phyloP scores from a whole-genome alignment of 2,888 invertebrate genomes.

The Volucella zonaria region DNA sequence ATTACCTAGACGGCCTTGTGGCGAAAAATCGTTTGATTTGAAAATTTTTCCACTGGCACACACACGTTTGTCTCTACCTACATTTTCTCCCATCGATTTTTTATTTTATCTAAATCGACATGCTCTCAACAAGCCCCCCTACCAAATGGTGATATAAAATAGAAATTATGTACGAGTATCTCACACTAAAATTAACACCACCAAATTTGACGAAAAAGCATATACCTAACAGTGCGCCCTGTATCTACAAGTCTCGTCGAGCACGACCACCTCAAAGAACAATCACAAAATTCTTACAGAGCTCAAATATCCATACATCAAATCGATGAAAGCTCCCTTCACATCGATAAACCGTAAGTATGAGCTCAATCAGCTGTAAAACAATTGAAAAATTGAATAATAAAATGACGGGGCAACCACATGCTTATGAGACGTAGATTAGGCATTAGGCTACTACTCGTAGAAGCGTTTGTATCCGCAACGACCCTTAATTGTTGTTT shows the following conservation, averaged over 20 bases:
- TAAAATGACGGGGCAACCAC: constrained; percentile 4
- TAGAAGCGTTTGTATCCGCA: not conserved
- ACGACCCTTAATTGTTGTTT: constrained; percentile 39
- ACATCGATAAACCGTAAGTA: too few species aligned
- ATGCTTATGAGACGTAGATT: constrained; percentile 24
- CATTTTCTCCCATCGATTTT: not conserved
- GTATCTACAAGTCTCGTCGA: not conserved
- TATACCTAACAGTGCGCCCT: constrained; percentile 14
- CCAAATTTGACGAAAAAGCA: constrained; percentile 12
- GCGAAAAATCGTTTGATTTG: constrained; percentile 11
- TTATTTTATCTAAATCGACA: constrained; percentile 6
- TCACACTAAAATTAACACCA: constrained; percentile 19
- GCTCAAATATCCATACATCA: constrained; percentile 51
- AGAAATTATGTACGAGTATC: not conserved
- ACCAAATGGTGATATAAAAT: not conserved
- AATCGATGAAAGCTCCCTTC: not conserved
- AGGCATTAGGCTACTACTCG: constrained; percentile 18
- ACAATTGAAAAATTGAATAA: constrained; percentile 42
- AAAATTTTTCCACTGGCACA: constrained; percentile 11
- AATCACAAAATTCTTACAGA: constrained; percentile 23
- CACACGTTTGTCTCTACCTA: not conserved
- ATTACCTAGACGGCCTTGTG: constrained; percentile 14
- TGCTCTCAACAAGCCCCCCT: constrained; percentile 8
- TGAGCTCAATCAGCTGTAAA: constrained; percentile 74
- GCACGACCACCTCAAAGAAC: constrained; percentile 24